Percentiles rank a stretch among this genome's conserved stretches.
These are phyloP conservation scores for Acipenser oxyrinchus DNA, from an alignment of 2,797 vertebrate species.

Conservation along the genomic window DNA sequence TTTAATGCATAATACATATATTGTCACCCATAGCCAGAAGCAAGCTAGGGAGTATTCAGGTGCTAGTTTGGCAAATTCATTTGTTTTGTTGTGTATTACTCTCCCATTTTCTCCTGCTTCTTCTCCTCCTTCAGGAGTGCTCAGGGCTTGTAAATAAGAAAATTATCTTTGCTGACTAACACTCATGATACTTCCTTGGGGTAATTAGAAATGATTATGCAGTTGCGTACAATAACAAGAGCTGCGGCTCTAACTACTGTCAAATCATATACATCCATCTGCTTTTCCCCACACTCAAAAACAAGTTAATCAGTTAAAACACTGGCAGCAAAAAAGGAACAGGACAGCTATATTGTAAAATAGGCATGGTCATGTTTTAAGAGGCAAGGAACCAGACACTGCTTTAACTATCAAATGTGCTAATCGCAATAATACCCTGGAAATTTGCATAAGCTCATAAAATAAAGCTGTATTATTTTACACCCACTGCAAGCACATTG, in stretches of 20 bases:
- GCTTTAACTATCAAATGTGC: conserved; percentile 67
- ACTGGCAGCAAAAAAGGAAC: conserved; percentile 28
- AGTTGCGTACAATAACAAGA: conserved; percentile 62
- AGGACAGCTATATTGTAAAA: conserved; percentile 46
- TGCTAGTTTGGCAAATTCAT: conserved; percentile 64
- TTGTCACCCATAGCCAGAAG: conserved; percentile 52
- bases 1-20: conserved; percentile 68
- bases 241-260: conserved; percentile 57
- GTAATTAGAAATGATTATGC: conserved; percentile 74
- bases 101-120: conserved; percentile 4
- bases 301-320: conserved; percentile 35
- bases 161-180: conserved; percentile 78
- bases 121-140: conserved; percentile 60
- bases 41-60: conserved; percentile 45
- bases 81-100: conserved; percentile 59
- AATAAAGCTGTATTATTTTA: conserved; percentile 48
- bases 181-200: conserved; percentile 72
- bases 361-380: conserved; percentile 56
- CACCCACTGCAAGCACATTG: conserved; percentile 57
- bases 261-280: conserved; percentile 52
- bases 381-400: conserved; percentile 63
- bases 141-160: conserved; percentile 71
- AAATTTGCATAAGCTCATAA: conserved; percentile 66
- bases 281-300: conserved; percentile 35
- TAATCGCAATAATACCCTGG: conserved; percentile 67